These are phyloP conservation scores for Nerophis ophidion DNA, from an alignment of 2,113 vertebrate genomes.

Conservation along the genomic window DNA sequence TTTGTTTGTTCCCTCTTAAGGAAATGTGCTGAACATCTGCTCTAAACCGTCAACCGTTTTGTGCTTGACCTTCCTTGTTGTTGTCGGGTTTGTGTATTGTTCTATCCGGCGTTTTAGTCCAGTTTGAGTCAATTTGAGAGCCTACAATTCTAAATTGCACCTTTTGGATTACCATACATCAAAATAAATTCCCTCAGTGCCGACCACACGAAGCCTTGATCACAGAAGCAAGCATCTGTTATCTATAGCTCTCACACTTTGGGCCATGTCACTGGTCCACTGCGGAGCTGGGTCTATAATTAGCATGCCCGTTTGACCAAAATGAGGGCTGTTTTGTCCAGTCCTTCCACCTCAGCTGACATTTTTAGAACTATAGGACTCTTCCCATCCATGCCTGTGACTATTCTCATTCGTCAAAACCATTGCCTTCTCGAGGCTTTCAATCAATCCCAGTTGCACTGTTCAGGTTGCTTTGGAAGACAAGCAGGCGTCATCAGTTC, in stretches of 20 bases:
- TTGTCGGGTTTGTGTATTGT: slow-evolving; percentile 38
- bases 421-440: too few species aligned
- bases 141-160: slow-evolving; percentile 62
- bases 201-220: slow-evolving; percentile 57
- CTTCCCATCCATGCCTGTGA: too few species aligned
- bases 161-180: slow-evolving; percentile 63
- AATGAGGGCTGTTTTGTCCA: slow-evolving; percentile 47
- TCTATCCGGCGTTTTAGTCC: slow-evolving; percentile 43
- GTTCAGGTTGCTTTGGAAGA: too few species aligned
- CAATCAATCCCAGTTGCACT: too few species aligned
- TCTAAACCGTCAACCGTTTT: too few species aligned
- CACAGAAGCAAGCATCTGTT: slow-evolving; percentile 61
- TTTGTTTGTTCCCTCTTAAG: too few species aligned
- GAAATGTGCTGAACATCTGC: too few species aligned
- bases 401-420: too few species aligned
- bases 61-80: slow-evolving; percentile 8
- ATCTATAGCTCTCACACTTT: slow-evolving; percentile 65
- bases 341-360: slow-evolving; percentile 44
- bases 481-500: too few species aligned
- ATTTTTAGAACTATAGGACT: slow-evolving; percentile 52
- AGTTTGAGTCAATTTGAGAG: slow-evolving; percentile 15
- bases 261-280: slow-evolving; percentile 66
- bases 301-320: slow-evolving; percentile 58
- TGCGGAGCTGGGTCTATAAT: slow-evolving; percentile 62
- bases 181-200: slow-evolving; percentile 61